Evolutionary conservation across 1,140 invertebrate species (phyloP).

Genomic region (Brachionus plicatilis): DNA sequence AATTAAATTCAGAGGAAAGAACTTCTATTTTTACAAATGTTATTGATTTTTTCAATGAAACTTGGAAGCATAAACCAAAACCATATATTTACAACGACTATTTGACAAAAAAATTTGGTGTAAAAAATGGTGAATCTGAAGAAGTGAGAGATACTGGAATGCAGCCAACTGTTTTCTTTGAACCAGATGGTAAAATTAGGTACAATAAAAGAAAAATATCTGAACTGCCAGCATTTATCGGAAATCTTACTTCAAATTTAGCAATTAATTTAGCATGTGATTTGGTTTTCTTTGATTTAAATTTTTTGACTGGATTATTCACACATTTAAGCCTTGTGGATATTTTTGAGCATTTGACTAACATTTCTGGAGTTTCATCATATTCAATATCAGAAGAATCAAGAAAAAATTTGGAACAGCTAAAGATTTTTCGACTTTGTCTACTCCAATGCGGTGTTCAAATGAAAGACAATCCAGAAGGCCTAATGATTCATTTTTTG

Average conservation of each 20-base stretch:
- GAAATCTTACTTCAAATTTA: neutral
- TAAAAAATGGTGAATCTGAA: neutral
- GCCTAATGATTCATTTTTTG: slow-evolving; percentile 46
- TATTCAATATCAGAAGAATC: neutral
- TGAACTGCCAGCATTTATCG: slow-evolving; percentile 2
- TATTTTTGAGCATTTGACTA: neutral
- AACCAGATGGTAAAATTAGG: neutral
- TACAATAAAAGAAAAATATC: slow-evolving; percentile 36
- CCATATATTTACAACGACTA: neutral
- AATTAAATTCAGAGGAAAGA: neutral
- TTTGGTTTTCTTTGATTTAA: neutral
- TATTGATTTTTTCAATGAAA: slow-evolving; percentile 39
- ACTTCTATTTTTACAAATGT: neutral
- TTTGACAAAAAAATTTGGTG: neutral
- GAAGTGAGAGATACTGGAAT: neutral
- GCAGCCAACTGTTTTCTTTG: neutral
- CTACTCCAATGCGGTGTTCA: neutral
- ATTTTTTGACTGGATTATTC: slow-evolving; percentile 7
- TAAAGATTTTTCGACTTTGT: neutral
- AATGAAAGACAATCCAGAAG: slow-evolving; percentile 13
- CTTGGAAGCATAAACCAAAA: slow-evolving; percentile 33
- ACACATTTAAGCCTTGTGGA: neutral
- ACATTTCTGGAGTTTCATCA: neutral
- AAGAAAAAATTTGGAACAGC: neutral
- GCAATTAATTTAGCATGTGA: neutral